Conservation (phyloP, 2,888 invertebrate species). For the Sussaba pulchella region DNA sequence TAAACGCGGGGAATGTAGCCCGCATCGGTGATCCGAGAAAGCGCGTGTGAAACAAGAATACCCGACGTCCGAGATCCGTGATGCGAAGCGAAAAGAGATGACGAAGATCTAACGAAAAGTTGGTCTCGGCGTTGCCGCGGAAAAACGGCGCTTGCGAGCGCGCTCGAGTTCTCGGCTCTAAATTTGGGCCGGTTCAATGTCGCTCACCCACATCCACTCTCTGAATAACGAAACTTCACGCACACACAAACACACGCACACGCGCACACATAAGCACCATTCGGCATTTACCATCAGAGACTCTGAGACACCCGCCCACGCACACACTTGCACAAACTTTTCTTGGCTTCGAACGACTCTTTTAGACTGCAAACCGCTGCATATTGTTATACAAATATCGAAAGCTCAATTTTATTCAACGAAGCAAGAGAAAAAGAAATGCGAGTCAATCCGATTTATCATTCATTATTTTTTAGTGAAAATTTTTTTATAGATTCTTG, state of each 20-base stretch:
- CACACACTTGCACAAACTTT: slow-evolving; percentile 10
- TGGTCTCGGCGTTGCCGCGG: slow-evolving; percentile 26
- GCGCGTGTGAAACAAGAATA: background rate
- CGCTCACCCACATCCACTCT: slow-evolving; percentile 44
- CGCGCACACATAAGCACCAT: background rate
- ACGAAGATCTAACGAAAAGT: slow-evolving; percentile 15
- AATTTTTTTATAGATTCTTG: too few relatives aligned
- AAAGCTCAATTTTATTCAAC: background rate
- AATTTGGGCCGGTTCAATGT: slow-evolving; percentile 69
- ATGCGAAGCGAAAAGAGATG: background rate
- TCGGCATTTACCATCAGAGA: slow-evolving; percentile 31
- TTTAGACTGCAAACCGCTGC: background rate
- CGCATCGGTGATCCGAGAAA: too few relatives aligned
- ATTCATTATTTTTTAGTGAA: too few relatives aligned
- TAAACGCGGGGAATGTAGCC: too few relatives aligned
- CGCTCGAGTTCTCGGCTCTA: slow-evolving; percentile 52
- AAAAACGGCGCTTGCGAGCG: slow-evolving; percentile 9
- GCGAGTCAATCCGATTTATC: background rate
- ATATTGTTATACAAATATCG: background rate
- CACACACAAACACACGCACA: slow-evolving; percentile 19
- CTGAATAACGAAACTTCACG: background rate
- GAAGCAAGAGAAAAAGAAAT: background rate
- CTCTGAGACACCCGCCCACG: slow-evolving; percentile 19
- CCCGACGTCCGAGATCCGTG: too few relatives aligned
- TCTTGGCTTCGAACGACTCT: background rate